phyloP scores from a whole-genome alignment of 2,888 invertebrate species.

The Lymantria monacha region DNA sequence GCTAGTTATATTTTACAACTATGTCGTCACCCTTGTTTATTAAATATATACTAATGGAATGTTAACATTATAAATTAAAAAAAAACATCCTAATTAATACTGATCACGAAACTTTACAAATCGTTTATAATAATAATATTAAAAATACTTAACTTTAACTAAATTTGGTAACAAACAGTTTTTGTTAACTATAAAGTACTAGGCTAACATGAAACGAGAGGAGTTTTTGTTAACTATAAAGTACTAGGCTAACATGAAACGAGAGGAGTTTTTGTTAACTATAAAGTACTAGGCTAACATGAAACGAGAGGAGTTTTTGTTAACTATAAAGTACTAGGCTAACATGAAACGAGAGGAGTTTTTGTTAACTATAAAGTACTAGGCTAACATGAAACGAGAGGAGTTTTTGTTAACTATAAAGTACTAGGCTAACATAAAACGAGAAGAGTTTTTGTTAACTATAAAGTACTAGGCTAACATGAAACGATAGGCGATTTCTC shows the following conservation, averaged over 20 bases:
- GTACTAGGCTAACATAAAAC: neutral
- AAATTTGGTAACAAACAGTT: slow-evolving; percentile 34
- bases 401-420: slow-evolving; percentile 2
- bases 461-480: no score
- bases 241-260: neutral
- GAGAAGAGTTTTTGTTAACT: slow-evolving; percentile 1
- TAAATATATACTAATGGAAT: slow-evolving; percentile 40
- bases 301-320: neutral
- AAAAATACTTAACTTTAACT: slow-evolving; percentile 36
- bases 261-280: slow-evolving; percentile 3
- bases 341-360: neutral
- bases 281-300: neutral
- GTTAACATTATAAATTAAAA: slow-evolving; percentile 29
- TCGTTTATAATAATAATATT: slow-evolving; percentile 25
- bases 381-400: neutral
- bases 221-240: slow-evolving; percentile 2
- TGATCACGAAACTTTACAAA: slow-evolving; percentile 57
- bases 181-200: slow-evolving; percentile 3
- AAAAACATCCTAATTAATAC: slow-evolving; percentile 53
- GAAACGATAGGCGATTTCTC: neutral
- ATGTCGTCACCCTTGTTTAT: slow-evolving; percentile 46
- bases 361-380: slow-evolving; percentile 3
- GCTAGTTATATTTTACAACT: slow-evolving; percentile 37
- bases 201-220: neutral
- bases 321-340: slow-evolving; percentile 4